Evolutionary conservation across 2,888 invertebrate genomes (phyloP).

Genomic region (Graphium colonna): DNA sequence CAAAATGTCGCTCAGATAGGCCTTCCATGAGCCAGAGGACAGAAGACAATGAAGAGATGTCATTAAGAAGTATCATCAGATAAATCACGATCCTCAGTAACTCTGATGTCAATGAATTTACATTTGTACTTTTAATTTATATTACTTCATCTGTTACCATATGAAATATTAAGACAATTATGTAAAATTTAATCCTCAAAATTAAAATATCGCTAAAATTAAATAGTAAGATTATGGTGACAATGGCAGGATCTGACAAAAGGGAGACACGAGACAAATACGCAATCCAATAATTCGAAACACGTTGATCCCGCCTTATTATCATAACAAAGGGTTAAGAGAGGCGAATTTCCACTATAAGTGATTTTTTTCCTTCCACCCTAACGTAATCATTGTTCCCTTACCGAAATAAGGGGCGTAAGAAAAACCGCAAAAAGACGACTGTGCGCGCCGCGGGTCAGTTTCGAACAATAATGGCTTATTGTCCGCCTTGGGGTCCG

Average conservation of each 20-base stretch:
- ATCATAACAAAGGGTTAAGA: conserved; percentile 14
- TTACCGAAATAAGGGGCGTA: conserved; percentile 21
- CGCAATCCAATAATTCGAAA: neutral
- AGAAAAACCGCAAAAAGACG: conserved; percentile 33
- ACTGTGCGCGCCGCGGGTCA: conserved; percentile 34
- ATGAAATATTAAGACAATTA: neutral
- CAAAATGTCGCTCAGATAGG: too few species aligned
- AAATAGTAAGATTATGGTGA: too few species aligned
- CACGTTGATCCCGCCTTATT: conserved; percentile 10
- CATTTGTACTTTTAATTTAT: too few species aligned
- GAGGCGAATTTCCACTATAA: neutral
- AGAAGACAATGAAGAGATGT: too few species aligned
- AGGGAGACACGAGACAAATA: conserved; percentile 1
- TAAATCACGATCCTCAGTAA: too few species aligned
- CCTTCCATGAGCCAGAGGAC: too few species aligned
- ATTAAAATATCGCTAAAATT: neutral
- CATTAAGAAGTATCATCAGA: too few species aligned
- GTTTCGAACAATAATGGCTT: conserved; percentile 36
- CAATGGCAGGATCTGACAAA: neutral
- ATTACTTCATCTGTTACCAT: too few species aligned
- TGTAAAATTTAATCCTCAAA: too few species aligned
- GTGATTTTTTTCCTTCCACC: neutral
- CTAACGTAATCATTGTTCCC: conserved; percentile 17
- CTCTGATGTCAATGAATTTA: too few species aligned
- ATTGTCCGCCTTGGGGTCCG: conserved; percentile 39